These are phyloP conservation scores for Lepidurus arcticus DNA, from an alignment of 1,140 invertebrate species.

Conservation along the genomic window DNA sequence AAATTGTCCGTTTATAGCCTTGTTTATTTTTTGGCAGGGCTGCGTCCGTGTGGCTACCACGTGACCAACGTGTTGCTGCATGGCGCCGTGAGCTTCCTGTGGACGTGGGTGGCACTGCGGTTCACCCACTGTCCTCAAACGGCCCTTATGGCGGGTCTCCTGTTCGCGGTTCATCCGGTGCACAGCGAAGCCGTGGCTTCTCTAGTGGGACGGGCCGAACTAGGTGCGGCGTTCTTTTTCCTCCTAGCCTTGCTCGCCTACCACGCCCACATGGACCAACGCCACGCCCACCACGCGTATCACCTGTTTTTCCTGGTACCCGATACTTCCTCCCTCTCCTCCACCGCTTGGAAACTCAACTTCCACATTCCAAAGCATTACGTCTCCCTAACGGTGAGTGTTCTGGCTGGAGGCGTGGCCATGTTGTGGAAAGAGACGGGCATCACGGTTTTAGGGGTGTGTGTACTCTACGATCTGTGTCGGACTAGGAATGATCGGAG, in stretches of 20 bases:
- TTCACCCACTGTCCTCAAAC: constrained; percentile 27
- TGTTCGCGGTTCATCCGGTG: constrained; percentile 41
- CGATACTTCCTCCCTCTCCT: background rate
- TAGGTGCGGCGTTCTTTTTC: constrained; percentile 50
- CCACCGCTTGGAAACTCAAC: background rate
- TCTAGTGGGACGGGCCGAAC: constrained; percentile 53
- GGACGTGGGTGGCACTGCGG: constrained; percentile 38
- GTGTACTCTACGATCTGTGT: background rate
- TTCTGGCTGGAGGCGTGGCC: constrained; percentile 24
- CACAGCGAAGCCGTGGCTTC: constrained; percentile 54
- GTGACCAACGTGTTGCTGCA: constrained; percentile 49
- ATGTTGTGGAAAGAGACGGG: constrained; percentile 35
- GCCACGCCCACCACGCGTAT: background rate
- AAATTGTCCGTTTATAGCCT: background rate
- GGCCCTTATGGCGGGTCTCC: constrained; percentile 42
- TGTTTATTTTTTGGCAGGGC: constrained; percentile 36
- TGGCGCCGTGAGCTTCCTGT: constrained; percentile 45
- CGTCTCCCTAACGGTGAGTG: background rate
- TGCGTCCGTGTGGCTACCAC: constrained; percentile 49
- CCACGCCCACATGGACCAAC: constrained; percentile 29
- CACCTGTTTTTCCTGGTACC: background rate
- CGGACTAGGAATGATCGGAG: background rate
- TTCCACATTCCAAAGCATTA: background rate
- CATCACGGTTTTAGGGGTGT: constrained; percentile 5
- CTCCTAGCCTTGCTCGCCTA: constrained; percentile 45